Conservation (phyloP, 2,888 invertebrate species). For the Drosophila picticornis region DNA sequence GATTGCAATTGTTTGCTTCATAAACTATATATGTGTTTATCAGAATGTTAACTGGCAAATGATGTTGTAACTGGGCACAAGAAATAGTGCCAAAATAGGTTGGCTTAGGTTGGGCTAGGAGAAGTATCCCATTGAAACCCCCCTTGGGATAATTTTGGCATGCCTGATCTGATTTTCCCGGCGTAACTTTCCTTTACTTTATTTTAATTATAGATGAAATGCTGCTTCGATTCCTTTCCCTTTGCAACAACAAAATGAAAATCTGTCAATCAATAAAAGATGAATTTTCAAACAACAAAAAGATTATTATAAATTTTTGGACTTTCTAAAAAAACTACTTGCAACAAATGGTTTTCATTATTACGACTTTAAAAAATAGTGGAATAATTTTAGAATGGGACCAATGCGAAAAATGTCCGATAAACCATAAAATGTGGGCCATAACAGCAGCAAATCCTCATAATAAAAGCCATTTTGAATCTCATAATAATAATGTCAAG, state of each 20-base stretch:
- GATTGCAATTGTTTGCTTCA: background rate
- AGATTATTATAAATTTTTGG: fast-evolving
- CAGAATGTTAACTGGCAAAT: background rate
- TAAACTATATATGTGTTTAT: background rate
- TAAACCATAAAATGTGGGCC: fast-evolving
- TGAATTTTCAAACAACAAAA: background rate
- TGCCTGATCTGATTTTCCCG: background rate
- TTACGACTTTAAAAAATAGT: background rate
- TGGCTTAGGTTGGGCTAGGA: background rate
- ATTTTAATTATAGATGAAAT: background rate
- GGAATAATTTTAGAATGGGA: fast-evolving
- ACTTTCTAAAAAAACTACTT: background rate
- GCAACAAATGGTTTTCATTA: background rate
- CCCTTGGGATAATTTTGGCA: background rate
- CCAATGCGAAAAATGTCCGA: too few relatives aligned
- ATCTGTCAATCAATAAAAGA: background rate
- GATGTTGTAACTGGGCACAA: background rate
- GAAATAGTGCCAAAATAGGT: background rate
- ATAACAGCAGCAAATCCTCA: background rate
- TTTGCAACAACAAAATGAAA: too few relatives aligned
- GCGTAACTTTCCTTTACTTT: too few relatives aligned
- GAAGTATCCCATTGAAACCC: background rate
- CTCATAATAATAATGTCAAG: background rate
- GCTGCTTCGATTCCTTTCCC: too few relatives aligned
- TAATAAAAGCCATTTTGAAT: background rate